phyloP scores from a whole-genome alignment of 2,888 invertebrate species.

The Alloplasta piceator region DNA sequence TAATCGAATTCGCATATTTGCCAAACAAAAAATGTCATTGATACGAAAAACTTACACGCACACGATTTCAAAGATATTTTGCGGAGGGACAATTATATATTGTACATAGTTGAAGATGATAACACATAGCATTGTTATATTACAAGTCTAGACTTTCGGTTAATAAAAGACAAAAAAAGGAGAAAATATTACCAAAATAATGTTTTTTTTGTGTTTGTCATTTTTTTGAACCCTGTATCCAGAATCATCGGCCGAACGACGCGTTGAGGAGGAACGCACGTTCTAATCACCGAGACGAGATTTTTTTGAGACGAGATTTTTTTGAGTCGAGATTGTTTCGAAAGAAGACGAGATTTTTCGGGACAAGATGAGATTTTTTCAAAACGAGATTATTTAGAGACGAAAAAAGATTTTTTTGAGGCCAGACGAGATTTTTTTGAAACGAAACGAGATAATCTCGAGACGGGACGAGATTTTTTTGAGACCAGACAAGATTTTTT shows the following conservation, averaged over 20 bases:
- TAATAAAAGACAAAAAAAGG: slow-evolving; percentile 75
- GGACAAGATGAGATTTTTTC: too few species aligned
- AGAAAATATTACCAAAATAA: slow-evolving; percentile 31
- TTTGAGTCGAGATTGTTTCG: too few species aligned
- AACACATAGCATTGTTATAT: slow-evolving; percentile 76
- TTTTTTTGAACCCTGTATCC: neutral
- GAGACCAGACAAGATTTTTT: too few species aligned
- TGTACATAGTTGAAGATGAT: slow-evolving; percentile 76
- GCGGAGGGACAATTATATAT: slow-evolving; percentile 72
- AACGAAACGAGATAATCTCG: too few species aligned
- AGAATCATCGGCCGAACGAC: neutral
- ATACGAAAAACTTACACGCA: slow-evolving; percentile 15
- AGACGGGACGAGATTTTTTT: too few species aligned
- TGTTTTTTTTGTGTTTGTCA: neutral
- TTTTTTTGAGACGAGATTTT: too few species aligned
- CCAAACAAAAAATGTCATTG: slow-evolving; percentile 60
- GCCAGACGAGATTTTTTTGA: too few species aligned
- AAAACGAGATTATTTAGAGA: too few species aligned
- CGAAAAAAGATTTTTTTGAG: too few species aligned
- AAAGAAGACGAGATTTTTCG: too few species aligned
- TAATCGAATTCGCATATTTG: slow-evolving; percentile 70
- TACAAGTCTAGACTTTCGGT: slow-evolving; percentile 77
- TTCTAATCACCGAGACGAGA: neutral
- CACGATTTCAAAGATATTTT: slow-evolving; percentile 25
- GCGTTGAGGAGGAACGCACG: neutral